Evolutionary conservation across 2,888 invertebrate genomes (phyloP).

Genomic region (Bhutanitis thaidina): DNA sequence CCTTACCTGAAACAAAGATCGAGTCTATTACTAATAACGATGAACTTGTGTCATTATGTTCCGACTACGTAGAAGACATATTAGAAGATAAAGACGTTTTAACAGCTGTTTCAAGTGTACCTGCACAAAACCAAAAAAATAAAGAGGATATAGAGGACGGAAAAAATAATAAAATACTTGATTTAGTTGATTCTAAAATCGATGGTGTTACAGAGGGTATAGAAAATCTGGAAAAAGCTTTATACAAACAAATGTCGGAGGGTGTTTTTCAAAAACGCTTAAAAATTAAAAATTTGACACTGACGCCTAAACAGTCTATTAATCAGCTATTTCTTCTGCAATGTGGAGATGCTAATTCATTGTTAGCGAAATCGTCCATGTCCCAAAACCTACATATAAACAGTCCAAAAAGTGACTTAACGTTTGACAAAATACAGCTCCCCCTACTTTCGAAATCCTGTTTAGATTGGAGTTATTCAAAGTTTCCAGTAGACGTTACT

Average conservation of each 20-base stretch:
- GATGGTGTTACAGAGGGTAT: slow-evolving; percentile 3
- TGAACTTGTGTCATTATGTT: slow-evolving; percentile 34
- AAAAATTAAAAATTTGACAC: slow-evolving; percentile 49
- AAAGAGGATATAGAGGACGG: slow-evolving; percentile 16
- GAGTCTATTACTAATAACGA: slow-evolving; percentile 25
- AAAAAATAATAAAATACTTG: neutral
- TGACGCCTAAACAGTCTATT: slow-evolving; percentile 55
- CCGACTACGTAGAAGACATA: slow-evolving; percentile 42
- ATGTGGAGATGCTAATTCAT: slow-evolving; percentile 51
- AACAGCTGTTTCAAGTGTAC: slow-evolving; percentile 42
- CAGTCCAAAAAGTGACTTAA: slow-evolving; percentile 25
- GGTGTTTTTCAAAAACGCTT: slow-evolving; percentile 51
- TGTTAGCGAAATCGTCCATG: slow-evolving; percentile 43
- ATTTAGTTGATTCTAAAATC: neutral
- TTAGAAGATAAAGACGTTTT: slow-evolving; percentile 46
- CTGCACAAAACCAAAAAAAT: slow-evolving; percentile 18
- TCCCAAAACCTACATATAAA: slow-evolving; percentile 35
- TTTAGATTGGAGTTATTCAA: slow-evolving; percentile 41
- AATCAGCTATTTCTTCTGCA: slow-evolving; percentile 49
- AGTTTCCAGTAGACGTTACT: slow-evolving; percentile 52
- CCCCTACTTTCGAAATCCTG: slow-evolving; percentile 37
- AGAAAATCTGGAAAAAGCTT: slow-evolving; percentile 36
- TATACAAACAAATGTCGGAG: slow-evolving; percentile 41
- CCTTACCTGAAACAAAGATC: slow-evolving; percentile 25
- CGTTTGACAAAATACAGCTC: slow-evolving; percentile 34